These are phyloP conservation scores for Pentalonia nigronervosa DNA, from an alignment of 1,140 invertebrate species.

Conservation along the genomic window DNA sequence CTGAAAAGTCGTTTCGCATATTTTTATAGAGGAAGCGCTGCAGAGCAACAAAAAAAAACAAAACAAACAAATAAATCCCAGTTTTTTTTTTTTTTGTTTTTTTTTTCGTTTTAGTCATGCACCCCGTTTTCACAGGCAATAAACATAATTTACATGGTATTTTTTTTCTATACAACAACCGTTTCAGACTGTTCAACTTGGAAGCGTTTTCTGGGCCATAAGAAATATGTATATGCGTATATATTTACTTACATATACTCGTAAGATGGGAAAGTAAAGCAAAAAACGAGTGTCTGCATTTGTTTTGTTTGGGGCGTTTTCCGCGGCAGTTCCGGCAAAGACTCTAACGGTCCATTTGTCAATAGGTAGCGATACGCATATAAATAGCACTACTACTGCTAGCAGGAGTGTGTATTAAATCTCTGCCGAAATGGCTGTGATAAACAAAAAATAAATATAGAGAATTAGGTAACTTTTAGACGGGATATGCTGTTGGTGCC, in stretches of 20 bases:
- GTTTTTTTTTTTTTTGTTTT: not conserved
- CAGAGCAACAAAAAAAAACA: not conserved
- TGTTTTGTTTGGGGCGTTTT: slow-evolving; percentile 39
- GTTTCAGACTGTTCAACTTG: slow-evolving; percentile 39
- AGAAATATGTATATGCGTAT: slow-evolving; percentile 14
- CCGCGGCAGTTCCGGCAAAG: slow-evolving; percentile 41
- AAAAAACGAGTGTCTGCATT: slow-evolving; percentile 30
- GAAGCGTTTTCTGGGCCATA: slow-evolving; percentile 23
- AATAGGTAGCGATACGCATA: slow-evolving; percentile 43
- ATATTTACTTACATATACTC: not conserved
- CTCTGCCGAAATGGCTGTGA: slow-evolving; percentile 1
- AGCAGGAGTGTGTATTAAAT: slow-evolving; percentile 2
- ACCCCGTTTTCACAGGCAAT: slow-evolving; percentile 39
- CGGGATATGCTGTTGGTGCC: slow-evolving; percentile 14
- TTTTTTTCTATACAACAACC: slow-evolving; percentile 39
- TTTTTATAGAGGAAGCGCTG: slow-evolving; percentile 21
- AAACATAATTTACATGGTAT: slow-evolving; percentile 52
- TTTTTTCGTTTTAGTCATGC: slow-evolving; percentile 40
- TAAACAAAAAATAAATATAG: slow-evolving; percentile 50
- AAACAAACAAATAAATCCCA: slow-evolving; percentile 38
- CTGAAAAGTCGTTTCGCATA: slow-evolving; percentile 36
- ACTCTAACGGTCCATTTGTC: slow-evolving; percentile 47
- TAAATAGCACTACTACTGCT: not conserved
- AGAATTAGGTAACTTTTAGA: slow-evolving; percentile 47
- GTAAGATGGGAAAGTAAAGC: not conserved